Evolutionary conservation across 2,113 vertebrate species (phyloP).

Genomic region (Myodes glareolus): DNA sequence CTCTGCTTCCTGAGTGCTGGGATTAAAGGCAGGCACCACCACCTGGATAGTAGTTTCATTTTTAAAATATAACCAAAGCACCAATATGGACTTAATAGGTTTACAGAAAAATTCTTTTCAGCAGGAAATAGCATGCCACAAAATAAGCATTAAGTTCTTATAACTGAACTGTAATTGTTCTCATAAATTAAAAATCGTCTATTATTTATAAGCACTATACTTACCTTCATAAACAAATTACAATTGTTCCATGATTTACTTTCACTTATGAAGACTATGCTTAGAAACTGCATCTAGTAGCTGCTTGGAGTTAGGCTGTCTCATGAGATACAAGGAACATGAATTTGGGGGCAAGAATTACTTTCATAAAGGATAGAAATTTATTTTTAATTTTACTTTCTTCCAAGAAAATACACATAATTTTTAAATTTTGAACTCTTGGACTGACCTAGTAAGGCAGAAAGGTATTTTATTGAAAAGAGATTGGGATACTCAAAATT

Average conservation of each 20-base stretch:
- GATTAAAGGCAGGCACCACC: not conserved
- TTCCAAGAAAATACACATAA: not conserved
- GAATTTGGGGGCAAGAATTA: not conserved
- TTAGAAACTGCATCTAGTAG: not conserved
- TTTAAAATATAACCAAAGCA: not conserved
- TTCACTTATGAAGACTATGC: not conserved
- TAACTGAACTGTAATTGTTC: not conserved
- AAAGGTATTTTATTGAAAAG: conserved; percentile 21
- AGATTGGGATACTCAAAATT: not conserved
- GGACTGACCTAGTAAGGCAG: not conserved
- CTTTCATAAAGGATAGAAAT: not conserved
- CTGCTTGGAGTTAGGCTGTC: not conserved
- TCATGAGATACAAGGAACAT: not conserved
- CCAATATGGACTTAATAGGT: not conserved
- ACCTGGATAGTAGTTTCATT: not conserved
- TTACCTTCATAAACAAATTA: not conserved
- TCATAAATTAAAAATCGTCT: not conserved
- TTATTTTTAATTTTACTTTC: not conserved
- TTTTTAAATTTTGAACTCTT: not conserved
- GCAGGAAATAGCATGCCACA: not conserved
- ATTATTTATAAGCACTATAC: not conserved
- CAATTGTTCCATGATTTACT: not conserved
- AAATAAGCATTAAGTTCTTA: conserved; percentile 14
- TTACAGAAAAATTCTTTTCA: not conserved
- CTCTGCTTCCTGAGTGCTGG: not conserved